Evolutionary conservation across 2,113 vertebrate genomes (phyloP).

Genomic region (Pampusana beccarii): DNA sequence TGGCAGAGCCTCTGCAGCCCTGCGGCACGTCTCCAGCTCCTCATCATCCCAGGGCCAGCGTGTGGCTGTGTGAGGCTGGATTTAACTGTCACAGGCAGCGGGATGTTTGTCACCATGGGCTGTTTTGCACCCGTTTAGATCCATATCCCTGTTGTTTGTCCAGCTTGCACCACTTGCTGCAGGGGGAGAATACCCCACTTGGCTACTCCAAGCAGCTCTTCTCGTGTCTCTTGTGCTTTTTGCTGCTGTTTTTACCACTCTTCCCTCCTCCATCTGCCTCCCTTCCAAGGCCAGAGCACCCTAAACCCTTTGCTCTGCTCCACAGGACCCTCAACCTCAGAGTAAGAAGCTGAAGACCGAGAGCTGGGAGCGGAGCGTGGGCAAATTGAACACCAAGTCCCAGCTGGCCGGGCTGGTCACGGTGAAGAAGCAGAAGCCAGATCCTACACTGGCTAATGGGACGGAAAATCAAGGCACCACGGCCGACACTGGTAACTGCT

Average conservation of each 20-base stretch:
- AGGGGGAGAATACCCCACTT: neutral
- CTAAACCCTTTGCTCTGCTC: neutral
- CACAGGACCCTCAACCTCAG: conserved; percentile 33
- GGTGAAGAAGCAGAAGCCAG: conserved; percentile 59
- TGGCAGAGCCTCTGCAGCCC: neutral
- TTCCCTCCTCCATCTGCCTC: neutral
- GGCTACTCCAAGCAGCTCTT: neutral
- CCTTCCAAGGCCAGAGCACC: neutral
- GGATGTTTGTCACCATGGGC: rapidly evolving
- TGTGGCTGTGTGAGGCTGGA: rapidly evolving
- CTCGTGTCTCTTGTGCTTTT: neutral
- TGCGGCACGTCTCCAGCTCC: neutral
- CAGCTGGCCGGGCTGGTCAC: conserved; percentile 81
- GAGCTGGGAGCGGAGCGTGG: conserved; percentile 84
- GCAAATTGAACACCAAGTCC: conserved; percentile 67
- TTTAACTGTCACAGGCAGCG: neutral
- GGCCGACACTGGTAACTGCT: neutral
- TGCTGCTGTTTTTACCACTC: neutral
- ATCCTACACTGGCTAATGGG: neutral
- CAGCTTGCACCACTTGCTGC: rapidly evolving
- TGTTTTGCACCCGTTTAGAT: neutral
- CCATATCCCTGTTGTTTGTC: neutral
- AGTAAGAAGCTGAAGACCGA: conserved; percentile 79
- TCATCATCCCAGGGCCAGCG: neutral
- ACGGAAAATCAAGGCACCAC: neutral